Conservation (phyloP, 2,113 vertebrate genomes). For the Neogobius melanostomus region DNA sequence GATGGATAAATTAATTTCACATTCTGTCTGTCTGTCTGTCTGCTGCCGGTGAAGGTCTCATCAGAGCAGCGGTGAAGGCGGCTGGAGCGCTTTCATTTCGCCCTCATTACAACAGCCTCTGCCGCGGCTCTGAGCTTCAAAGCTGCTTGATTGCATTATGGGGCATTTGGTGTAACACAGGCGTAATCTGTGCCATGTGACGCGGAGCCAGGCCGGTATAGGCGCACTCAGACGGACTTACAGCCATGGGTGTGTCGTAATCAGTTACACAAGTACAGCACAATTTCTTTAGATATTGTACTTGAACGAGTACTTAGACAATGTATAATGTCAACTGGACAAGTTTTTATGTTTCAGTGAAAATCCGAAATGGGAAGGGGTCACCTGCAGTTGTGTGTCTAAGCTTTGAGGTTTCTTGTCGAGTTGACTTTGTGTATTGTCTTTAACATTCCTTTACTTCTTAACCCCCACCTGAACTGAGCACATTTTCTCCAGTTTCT, state of each 20-base stretch:
- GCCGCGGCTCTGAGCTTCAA: constrained; percentile 66
- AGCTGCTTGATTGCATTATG: constrained; percentile 72
- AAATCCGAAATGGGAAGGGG: too few relatives aligned
- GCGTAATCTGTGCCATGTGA: constrained; percentile 54
- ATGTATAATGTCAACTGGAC: too few relatives aligned
- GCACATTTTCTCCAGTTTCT: too few relatives aligned
- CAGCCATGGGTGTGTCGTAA: not conserved
- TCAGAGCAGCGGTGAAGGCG: constrained; percentile 56
- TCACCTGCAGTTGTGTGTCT: too few relatives aligned
- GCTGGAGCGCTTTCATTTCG: constrained; percentile 66
- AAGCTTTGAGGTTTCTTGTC: too few relatives aligned
- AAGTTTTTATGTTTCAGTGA: too few relatives aligned
- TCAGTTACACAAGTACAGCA: too few relatives aligned
- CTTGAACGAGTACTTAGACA: too few relatives aligned
- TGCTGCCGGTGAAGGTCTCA: constrained; percentile 46
- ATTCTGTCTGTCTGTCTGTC: constrained; percentile 16
- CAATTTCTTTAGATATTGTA: too few relatives aligned
- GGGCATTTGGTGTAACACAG: constrained; percentile 56
- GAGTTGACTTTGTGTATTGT: too few relatives aligned
- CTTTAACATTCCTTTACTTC: too few relatives aligned
- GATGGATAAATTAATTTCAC: constrained; percentile 33
- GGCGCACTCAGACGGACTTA: not conserved
- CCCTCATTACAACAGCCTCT: constrained; percentile 66
- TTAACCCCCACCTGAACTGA: too few relatives aligned
- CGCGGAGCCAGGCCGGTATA: constrained; percentile 30